Conservation (phyloP, 2,888 invertebrate species). For the Deroplatys truncata region DNA sequence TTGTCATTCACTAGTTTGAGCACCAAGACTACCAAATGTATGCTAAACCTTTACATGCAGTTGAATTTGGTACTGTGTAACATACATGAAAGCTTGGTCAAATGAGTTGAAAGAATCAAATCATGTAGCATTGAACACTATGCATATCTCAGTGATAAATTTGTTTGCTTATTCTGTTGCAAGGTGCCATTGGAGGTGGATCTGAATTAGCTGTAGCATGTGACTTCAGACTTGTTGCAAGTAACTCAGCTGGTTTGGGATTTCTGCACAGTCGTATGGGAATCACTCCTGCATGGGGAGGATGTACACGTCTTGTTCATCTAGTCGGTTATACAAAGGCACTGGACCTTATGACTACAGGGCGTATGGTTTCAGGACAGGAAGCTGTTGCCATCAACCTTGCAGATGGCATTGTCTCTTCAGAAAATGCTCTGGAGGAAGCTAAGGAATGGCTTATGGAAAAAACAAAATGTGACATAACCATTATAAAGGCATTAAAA, state of each 20-base stretch:
- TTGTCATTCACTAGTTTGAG: too few species aligned
- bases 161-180: slow-evolving; percentile 20
- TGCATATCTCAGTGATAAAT: too few species aligned
- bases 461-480: slow-evolving; percentile 34
- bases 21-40: too few species aligned
- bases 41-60: too few species aligned
- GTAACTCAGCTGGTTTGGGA: slow-evolving; percentile 40
- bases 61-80: too few species aligned
- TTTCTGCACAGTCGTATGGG: slow-evolving; percentile 50
- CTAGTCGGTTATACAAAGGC: slow-evolving; percentile 43
- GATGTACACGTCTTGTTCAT: slow-evolving; percentile 43
- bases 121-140: too few species aligned
- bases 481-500: slow-evolving; percentile 40
- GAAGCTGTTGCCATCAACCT: slow-evolving; percentile 44
- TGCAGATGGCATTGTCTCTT: slow-evolving; percentile 41
- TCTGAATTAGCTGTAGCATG: slow-evolving; percentile 49
- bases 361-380: slow-evolving; percentile 38
- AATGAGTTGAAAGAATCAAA: too few species aligned
- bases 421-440: slow-evolving; percentile 34
- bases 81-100: too few species aligned
- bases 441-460: slow-evolving; percentile 40
- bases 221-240: slow-evolving; percentile 46
- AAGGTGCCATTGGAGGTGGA: slow-evolving; percentile 51
- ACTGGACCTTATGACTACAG: slow-evolving; percentile 43
- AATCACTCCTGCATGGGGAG: slow-evolving; percentile 51